A percentile compares a stretch with the other conserved stretches of the same genome.
Evolutionary conservation across 2,797 vertebrate species (phyloP).

Genomic region (Hydrolagus colliei): DNA sequence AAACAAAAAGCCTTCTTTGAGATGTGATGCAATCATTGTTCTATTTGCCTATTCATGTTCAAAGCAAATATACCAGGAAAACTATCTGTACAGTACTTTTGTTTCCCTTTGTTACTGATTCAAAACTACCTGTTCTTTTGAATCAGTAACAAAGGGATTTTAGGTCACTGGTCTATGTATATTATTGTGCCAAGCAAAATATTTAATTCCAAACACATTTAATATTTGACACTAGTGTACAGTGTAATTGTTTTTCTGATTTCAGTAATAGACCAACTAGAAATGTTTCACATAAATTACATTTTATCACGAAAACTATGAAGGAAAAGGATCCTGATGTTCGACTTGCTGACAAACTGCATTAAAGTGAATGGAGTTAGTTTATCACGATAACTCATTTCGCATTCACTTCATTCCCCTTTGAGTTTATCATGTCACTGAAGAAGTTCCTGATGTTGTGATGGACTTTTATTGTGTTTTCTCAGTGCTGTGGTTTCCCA

Average conservation of each 20-base stretch:
- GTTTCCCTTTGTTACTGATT: no score
- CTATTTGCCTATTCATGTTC: no score
- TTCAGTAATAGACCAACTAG: no score
- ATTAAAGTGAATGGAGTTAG: neutral
- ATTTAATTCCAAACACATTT: neutral
- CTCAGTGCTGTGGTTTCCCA: neutral
- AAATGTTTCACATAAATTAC: neutral
- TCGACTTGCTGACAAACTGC: neutral
- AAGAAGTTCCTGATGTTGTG: neutral
- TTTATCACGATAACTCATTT: neutral
- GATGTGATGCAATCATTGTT: no score
- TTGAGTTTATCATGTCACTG: neutral
- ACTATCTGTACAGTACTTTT: neutral
- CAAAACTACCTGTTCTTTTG: neutral
- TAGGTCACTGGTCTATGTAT: neutral
- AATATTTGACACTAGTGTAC: no score
- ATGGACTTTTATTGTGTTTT: neutral
- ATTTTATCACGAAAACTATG: neutral
- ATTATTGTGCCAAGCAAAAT: neutral
- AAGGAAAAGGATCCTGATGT: neutral
- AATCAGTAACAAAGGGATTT: neutral
- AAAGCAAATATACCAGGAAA: neutral
- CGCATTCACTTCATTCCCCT: neutral
- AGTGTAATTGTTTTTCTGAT: neutral
- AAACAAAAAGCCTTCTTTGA: neutral